Evolutionary conservation across 2,113 vertebrate genomes (phyloP).

Genomic region (Bufo gargarizans): DNA sequence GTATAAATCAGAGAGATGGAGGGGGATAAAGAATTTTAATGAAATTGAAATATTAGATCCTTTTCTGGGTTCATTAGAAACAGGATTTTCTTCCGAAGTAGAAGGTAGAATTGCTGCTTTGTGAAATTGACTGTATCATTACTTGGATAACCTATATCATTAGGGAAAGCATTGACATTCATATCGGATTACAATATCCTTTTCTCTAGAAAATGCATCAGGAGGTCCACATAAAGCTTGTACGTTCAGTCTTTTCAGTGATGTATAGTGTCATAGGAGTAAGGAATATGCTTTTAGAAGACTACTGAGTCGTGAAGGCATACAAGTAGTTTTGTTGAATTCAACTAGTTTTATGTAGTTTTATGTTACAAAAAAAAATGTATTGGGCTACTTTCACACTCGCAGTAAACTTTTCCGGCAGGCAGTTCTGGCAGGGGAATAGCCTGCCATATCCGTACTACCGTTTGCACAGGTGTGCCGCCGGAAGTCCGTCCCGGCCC

Average conservation of each 20-base stretch:
- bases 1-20: background rate
- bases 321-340: background rate
- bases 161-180: conserved; percentile 38
- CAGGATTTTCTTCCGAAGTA: background rate
- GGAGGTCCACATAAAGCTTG: conserved; percentile 2
- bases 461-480: too few species aligned
- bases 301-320: background rate
- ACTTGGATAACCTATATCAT: conserved; percentile 40
- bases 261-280: conserved; percentile 17
- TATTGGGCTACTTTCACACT: background rate
- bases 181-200: conserved; percentile 51
- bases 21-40: background rate
- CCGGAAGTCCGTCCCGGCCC: too few species aligned
- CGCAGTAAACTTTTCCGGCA: too few species aligned
- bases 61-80: conserved; percentile 41
- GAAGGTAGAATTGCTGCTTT: conserved; percentile 28
- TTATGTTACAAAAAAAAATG: background rate
- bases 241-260: conserved; percentile 11
- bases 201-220: conserved; percentile 23
- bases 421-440: too few species aligned
- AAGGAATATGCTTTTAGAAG: background rate
- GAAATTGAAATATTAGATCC: conserved; percentile 38
- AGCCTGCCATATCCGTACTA: too few species aligned
- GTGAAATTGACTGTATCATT: conserved; percentile 42
- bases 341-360: background rate